Evolutionary conservation across 2,113 vertebrate genomes (phyloP), one percentile per base, ranked within the genome.

Genomic region (Lucifuga dentata): DNA sequence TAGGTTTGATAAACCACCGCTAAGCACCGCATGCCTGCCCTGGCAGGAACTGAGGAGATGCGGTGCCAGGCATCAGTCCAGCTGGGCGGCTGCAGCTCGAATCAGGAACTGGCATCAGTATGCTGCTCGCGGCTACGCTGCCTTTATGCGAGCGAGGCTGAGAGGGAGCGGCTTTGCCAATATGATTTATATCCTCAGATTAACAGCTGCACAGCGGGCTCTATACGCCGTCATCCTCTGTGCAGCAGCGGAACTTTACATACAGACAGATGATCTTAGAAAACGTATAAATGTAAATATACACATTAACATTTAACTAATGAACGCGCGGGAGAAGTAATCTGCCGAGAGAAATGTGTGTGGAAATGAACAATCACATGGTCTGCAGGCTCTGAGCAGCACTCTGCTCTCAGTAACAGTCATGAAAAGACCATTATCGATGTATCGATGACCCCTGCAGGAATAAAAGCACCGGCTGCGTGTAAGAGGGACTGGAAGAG

Each of bases 1-100:
- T 67, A 64, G 82, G 73, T 71, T 85, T 85, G 88, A 90, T 84
- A 86, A 91, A 88, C 83, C 86, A 48, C 71, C 32, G 80, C 80
- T 83, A 63, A 81, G 82, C 64, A 8, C 43, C 26, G 71, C 65
- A 79, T 44, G 55, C 44, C 64, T 60, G 65, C 36, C 13, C 77
- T 64, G 75, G 66, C 65, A 83, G 81, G 78, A 85, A 75, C 63
- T 19, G 16, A 56, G 63, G 49, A 57, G 80, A 73, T 63, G 73
- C 71, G 38, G 53, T 43, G 66, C 59, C 59, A 86, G 85, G 85
- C 86, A 6, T 24, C 43, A 0, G 79, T 90, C 85, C 86, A 90
- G 83, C 82, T 90, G 83, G 86, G 84, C 39, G 36, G 61, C 36
- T 45, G 26, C 61, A 38, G 67, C 65, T 39, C 33, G 80, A 80